Base-by-base conservation (phyloP, 2,797 vertebrate genomes). In the Monodelphis domestica region DNA sequence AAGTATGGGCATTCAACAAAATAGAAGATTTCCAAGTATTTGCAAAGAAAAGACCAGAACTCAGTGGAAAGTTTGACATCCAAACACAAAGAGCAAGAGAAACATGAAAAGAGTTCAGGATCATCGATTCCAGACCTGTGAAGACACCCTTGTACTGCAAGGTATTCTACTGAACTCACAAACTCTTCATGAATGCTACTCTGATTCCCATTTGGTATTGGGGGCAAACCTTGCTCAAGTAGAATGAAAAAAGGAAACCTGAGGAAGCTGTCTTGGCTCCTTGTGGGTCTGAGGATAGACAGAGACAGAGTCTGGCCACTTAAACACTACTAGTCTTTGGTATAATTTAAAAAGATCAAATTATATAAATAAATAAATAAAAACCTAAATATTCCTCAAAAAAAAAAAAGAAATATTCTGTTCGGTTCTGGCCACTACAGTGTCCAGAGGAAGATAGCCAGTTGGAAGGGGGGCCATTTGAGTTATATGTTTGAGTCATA, bases 331-430 rank as follows among this genome's bases (percentile, higher is more conserved):
- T 29, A 91, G 63, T 84, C 50, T 90, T 94, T 56, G 93, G n/a
- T n/a, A n/a, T n/a, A n/a, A n/a, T n/a, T n/a, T n/a, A n/a, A n/a
- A 96, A 93, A 95, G 92, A 95, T 95, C 92, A 95, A 87, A 56
- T 30, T 45, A 88, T 54, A 89, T 0, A 88, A 78, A 45, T 59
- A 51, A 93, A 91, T 90, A 95, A 95, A 92, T 91, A 95, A 95
- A 96, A 54, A n/a, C n/a, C n/a, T 91, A 94, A 88, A 53, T 4
- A 50, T 91, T 54, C 55, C 94, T 95, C 94, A 93, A 70, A 52
- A n/a, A n/a, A n/a, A n/a, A n/a, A n/a, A n/a, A n/a, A n/a, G n/a
- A n/a, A n/a, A n/a, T n/a, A n/a, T n/a, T n/a, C n/a, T n/a, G n/a
- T n/a, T n/a, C n/a, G n/a, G n/a, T n/a, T n/a, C n/a, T n/a, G n/a